Evolutionary conservation across 2,113 vertebrate species (phyloP), one percentile per base, ranked within the genome.

Genomic region (Stomatorhinus ivindoensis): DNA sequence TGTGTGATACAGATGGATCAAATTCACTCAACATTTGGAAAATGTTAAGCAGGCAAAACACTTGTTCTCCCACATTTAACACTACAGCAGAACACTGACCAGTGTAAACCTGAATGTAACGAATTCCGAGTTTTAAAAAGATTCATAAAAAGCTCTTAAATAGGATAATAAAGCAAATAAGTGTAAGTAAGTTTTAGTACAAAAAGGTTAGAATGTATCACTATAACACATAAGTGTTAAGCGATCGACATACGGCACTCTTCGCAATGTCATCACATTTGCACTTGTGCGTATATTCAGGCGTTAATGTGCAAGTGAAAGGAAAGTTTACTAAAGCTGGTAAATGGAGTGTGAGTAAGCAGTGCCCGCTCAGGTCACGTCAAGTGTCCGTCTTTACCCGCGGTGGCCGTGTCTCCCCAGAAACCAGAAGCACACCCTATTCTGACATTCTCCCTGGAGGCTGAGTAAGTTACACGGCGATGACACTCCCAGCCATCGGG

Each of bases 371-470:
- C 6, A 65, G n/a, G 58, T n/a, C 58, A 53, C 58, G n/a, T 65
- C 9, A 27, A 69, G 27, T 11, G 65, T 76, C 31, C 5, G 31
- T 15, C 35, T 3, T 21, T 94, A 97, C 97, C 97, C 94, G 97
- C 92, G 0, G 93, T 92, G 11, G 95, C 94, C 0, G 95, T 96
- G 94, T 97, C 96, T 24, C 96, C 96, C 96, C 97, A 97, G 92
- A 96, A 97, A 5, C 94, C 95, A 0, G 96, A 97, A 0, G 97
- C 96, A 11, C 96, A 96, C 88, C 96, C 95, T 87, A 97, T 92
- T 58, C 96, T 94, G 24, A 97, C 94, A 0, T 93, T 46, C 0
- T 2, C 50, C 2, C 61, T 9, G 0, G 88, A 65, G 0, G 46
- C 58, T 0, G 82, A 27, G 44, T 90, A 90, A 9, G 46, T 6